A percentile compares a stretch with the other conserved stretches of the same genome.
Evolutionary conservation across 2,113 vertebrate species (phyloP).

Genomic region (Gila orcuttii): DNA sequence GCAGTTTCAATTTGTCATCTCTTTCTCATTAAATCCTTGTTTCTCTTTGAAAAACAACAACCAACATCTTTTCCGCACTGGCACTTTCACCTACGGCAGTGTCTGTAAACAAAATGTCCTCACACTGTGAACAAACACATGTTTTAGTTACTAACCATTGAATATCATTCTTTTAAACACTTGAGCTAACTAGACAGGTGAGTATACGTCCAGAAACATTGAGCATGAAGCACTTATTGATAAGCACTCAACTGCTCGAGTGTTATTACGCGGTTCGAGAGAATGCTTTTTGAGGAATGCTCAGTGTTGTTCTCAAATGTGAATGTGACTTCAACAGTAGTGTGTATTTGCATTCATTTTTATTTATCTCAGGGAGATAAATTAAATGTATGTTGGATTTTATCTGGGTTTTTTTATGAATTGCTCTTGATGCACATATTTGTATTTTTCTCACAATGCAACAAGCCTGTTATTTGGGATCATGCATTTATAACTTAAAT

Average conservation of each 20-base stretch:
- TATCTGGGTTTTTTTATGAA: not conserved
- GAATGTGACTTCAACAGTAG: not conserved
- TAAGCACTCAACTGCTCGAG: conserved; percentile 1
- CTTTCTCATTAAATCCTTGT: conserved; percentile 21
- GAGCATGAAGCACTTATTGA: conserved; percentile 1
- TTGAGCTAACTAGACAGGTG: conserved; percentile 13
- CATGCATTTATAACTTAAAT: not conserved
- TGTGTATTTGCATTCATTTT: conserved; percentile 15
- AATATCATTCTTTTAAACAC: conserved; percentile 20
- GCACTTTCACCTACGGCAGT: not conserved
- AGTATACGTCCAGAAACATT: not conserved
- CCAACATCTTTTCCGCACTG: conserved; percentile 18
- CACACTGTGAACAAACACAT: conserved; percentile 22
- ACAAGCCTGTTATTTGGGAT: not conserved
- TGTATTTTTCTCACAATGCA: not conserved
- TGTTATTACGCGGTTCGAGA: conserved; percentile 1
- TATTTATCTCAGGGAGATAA: not conserved
- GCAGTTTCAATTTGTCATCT: conserved; percentile 53
- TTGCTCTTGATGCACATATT: not conserved
- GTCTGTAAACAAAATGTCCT: conserved; percentile 46
- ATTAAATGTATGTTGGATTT: not conserved
- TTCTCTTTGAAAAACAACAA: conserved; percentile 33
- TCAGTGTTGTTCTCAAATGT: not conserved
- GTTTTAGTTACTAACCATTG: conserved; percentile 66
- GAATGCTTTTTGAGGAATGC: conserved; percentile 35